Evolutionary conservation across 2,888 invertebrate genomes (phyloP).

Genomic region (Erynnis tages): DNA sequence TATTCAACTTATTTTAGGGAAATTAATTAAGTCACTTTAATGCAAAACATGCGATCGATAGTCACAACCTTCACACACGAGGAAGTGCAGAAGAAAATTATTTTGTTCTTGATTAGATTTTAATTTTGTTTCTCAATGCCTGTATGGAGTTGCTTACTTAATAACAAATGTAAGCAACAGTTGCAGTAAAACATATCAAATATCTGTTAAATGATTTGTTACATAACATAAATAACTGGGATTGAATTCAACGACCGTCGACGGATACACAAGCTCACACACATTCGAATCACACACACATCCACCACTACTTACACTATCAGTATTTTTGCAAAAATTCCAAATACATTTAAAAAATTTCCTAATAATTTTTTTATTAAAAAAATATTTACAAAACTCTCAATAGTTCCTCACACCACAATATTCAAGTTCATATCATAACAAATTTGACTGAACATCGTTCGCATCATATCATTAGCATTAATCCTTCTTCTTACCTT

Average conservation of each 20-base stretch:
- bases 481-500: neutral
- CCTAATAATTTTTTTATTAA: conserved; percentile 42
- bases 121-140: too few relatives aligned
- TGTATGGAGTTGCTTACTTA: too few relatives aligned
- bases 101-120: too few relatives aligned
- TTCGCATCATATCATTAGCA: neutral
- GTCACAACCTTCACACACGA: too few relatives aligned
- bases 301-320: conserved; percentile 41
- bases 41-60: too few relatives aligned
- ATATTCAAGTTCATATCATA: neutral
- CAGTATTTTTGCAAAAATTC: conserved; percentile 44
- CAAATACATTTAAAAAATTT: conserved; percentile 51
- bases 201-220: too few relatives aligned
- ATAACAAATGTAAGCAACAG: too few relatives aligned
- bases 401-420: conserved; percentile 1
- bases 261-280: neutral
- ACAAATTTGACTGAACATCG: neutral
- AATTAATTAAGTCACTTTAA: too few relatives aligned
- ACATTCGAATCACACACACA: conserved; percentile 30
- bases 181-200: too few relatives aligned
- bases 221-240: conserved; percentile 2
- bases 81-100: too few relatives aligned
- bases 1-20: too few relatives aligned
- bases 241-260: neutral
- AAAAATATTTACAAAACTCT: conserved; percentile 65